Base-by-base conservation (phyloP, 1,140 invertebrate species). In the Heliothis virescens region DNA sequence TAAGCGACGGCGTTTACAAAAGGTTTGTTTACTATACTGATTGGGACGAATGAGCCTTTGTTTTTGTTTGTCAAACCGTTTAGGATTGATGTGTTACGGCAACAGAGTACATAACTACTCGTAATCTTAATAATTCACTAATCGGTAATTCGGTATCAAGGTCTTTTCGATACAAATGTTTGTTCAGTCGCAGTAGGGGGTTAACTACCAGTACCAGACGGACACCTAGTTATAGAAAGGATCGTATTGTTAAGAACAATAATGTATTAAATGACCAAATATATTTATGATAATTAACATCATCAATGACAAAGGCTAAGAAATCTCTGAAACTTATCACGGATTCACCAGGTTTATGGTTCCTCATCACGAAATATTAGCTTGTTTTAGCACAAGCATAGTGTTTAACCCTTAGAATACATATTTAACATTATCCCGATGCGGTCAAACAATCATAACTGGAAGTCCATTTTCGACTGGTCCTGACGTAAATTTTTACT, bases 41-140 rank as follows among this genome's bases (percentile, higher is more conserved):
- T 65, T 76, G 5, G 18, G 60, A 65, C 65, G 53, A 76, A 76
- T 76, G 21, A 21, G 48, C 3, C 60, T 55, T 65, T 76, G 60
- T 76, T 76, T 29, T 53, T 65, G 74, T 76, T 74, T 60, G 72
- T 60, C 55, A 15, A 41, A 12, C 11, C 48, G 74, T 65, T 62
- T 16, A 7, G 10, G 74, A 65, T 52, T 53, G 67, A 71, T 47
- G 48, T 71, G 21, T 26, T 29, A 59, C 21, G 55, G 57, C 57
- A 60, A 60, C 29, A 60, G 11, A 4, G 11, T 11, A 21, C 15
- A 16, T n/a, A 55, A 10, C 9, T 15, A 7, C n/a, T 16, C n/a
- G 53, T n/a, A n/a, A 9, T 55, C 1, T 16, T 55, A 16, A 55
- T 55, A 55, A 59, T 11, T 26, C 53, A 41, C 34, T 41, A 55